Evolutionary conservation across 2,113 vertebrate genomes (phyloP), one percentile per base, ranked within the genome.

Genomic region (Brachirus orientalis): DNA sequence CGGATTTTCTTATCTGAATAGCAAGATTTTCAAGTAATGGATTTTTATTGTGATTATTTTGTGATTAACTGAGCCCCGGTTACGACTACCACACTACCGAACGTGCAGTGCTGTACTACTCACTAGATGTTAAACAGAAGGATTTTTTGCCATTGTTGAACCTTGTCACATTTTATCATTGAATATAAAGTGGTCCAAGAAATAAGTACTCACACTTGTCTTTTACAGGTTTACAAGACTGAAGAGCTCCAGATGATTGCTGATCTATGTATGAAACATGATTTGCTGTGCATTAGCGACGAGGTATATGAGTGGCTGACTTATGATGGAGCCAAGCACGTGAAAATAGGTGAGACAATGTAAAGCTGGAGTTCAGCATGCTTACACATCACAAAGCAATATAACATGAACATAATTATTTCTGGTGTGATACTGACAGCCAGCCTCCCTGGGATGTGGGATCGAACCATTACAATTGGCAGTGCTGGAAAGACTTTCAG

Each of bases 271-370:
- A 89, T 94, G 82, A 94, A 95, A 86, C 94, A 98, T 0, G 90
- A 97, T 0, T 80, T 94, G 64, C 48, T 98, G 57, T 99, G 97
- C 82, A 80, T 99, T 90, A 93, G 93, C 0, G 97, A 99, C 0
- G 98, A 99, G 80, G 98, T 99, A 52, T 99, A 99, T 1, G 97
- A 99, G 90, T 98, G 97, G 96, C 84, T 98, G 78, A 94, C 95
- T 1, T 99, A 95, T 0, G 95, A 96, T 0, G 93, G 92, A 54
- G 83, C 88, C 60, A 86, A 94, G 59, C 96, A 98, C 51, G 6
- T 94, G 35, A 97, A 95, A 87, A 96, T 98, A 0, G 96, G 98
- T 98, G 90, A 12, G 87, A 63, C 1, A 1, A 36, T 8, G 13
- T n/a, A 54, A 11, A 40, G 11, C 1, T 10, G 28, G 28, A 28